phyloP scores from a whole-genome alignment of 2,888 invertebrate species.

The Machimus atricapillus region DNA sequence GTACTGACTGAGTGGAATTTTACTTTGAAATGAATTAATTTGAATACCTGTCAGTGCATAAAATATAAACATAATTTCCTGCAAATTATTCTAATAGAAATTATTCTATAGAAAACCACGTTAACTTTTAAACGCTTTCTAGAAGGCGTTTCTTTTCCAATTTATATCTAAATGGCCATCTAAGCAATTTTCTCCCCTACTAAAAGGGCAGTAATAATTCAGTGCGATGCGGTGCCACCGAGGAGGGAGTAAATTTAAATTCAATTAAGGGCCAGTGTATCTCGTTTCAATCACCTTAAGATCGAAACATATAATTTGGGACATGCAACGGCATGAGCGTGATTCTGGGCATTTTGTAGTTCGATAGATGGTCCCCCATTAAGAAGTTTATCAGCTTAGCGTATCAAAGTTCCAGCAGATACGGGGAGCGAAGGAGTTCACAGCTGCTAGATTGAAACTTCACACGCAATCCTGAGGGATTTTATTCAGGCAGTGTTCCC shows the following conservation, averaged over 20 bases:
- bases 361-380: background rate
- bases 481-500: background rate
- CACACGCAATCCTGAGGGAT: background rate
- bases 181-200: background rate
- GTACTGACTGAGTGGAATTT: background rate
- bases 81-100: background rate
- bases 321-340: background rate
- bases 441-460: background rate
- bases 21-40: background rate
- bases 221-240: background rate
- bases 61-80: background rate
- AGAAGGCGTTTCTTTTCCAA: background rate
- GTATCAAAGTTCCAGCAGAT: background rate
- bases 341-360: constrained; percentile 5
- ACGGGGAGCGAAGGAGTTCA: background rate
- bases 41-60: background rate
- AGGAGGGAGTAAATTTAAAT: background rate
- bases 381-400: background rate
- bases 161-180: background rate
- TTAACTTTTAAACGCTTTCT: background rate
- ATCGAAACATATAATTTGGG: background rate
- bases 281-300: background rate
- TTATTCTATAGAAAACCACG: background rate
- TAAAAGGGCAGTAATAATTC: background rate
- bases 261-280: background rate